Percentiles rank a stretch among this genome's conserved stretches.
Conservation (phyloP, 2,797 vertebrate genomes). For the Enteromius radiatus region DNA sequence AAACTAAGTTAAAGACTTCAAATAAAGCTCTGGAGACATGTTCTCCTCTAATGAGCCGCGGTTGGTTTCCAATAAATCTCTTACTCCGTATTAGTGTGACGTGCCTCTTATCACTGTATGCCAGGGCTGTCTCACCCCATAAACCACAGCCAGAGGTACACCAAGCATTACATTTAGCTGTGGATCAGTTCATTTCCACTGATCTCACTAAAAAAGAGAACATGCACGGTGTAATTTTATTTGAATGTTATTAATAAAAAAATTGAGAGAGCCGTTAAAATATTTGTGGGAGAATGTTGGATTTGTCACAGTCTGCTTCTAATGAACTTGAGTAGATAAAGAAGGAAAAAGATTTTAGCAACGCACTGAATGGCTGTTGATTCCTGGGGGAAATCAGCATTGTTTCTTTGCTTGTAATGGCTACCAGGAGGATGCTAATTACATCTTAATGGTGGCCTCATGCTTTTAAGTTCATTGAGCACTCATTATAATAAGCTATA, state of each 20-base stretch:
- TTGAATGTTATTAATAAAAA: background rate
- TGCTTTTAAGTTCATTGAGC: constrained; percentile 39
- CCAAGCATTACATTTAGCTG: background rate
- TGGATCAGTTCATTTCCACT: constrained; percentile 16
- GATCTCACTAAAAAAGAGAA: constrained; percentile 10
- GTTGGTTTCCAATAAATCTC: constrained; percentile 22
- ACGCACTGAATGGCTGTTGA: background rate
- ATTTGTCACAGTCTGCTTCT: constrained; percentile 25
- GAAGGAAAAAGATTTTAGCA: constrained; percentile 14
- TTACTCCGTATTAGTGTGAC: background rate
- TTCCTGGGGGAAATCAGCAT: constrained; percentile 44
- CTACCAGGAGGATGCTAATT: constrained; percentile 46
- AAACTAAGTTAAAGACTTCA: constrained; percentile 6
- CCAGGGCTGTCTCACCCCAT: constrained; percentile 15
- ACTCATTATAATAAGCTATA: constrained; percentile 21
- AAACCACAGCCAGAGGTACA: constrained; percentile 1
- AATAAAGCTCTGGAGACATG: background rate
- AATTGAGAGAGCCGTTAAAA: background rate
- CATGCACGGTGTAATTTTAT: background rate
- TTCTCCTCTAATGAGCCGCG: constrained; percentile 1
- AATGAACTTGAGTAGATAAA: background rate
- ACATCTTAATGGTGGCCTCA: constrained; percentile 31
- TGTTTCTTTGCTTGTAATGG: constrained; percentile 41
- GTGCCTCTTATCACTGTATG: background rate
- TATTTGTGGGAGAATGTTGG: constrained; percentile 1